Conservation (phyloP, 2,797 vertebrate genomes). For the Ptychobarbus kaznakovi region DNA sequence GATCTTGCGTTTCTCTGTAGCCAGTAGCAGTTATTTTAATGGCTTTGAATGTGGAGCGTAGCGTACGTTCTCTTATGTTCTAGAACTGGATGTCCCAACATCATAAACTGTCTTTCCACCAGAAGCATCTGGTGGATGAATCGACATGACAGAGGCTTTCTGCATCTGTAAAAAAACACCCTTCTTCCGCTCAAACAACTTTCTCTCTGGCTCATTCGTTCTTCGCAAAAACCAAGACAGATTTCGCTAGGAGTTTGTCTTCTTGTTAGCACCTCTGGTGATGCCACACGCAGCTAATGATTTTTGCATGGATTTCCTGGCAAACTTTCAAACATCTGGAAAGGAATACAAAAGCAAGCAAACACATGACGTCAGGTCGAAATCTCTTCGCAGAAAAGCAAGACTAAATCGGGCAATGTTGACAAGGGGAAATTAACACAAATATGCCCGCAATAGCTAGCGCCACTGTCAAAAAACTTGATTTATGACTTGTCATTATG, state of each 20-base stretch:
- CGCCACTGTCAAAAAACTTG: slow-evolving; percentile 32
- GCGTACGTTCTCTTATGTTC: slow-evolving; percentile 53
- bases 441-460: slow-evolving; percentile 33
- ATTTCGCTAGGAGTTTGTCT: background rate
- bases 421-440: slow-evolving; percentile 34
- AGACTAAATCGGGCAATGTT: slow-evolving; percentile 16
- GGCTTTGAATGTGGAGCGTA: slow-evolving; percentile 63
- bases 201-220: slow-evolving; percentile 18
- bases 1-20: slow-evolving; percentile 5
- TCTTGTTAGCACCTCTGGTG: slow-evolving; percentile 12
- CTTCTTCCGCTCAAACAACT: slow-evolving; percentile 19
- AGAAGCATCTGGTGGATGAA: slow-evolving; percentile 76
- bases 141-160: slow-evolving; percentile 61
- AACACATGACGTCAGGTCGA: slow-evolving; percentile 57
- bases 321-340: slow-evolving; percentile 72
- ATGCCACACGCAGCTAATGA: slow-evolving; percentile 59
- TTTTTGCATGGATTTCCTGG: slow-evolving; percentile 54
- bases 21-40: slow-evolving; percentile 19
- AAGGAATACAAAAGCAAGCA: slow-evolving; percentile 62
- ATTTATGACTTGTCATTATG: background rate
- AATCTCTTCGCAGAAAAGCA: slow-evolving; percentile 63
- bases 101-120: slow-evolving; percentile 64
- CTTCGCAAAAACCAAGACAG: background rate
- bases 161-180: slow-evolving; percentile 44
- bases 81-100: slow-evolving; percentile 71